These are phyloP conservation scores for Drosophila peninsularis DNA, from an alignment of 2,888 invertebrate species.

Conservation along the genomic window DNA sequence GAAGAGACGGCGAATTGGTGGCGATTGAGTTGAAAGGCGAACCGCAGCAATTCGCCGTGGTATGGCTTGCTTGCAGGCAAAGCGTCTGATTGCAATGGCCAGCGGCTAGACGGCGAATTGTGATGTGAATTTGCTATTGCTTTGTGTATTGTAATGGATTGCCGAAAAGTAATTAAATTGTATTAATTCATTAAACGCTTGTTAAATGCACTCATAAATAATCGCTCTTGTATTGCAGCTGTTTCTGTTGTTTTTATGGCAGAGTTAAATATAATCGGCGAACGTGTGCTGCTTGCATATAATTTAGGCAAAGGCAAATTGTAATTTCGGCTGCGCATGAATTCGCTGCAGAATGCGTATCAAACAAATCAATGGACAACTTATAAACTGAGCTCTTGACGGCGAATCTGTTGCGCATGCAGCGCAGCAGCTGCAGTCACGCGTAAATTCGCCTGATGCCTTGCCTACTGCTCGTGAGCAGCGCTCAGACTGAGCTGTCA, in stretches of 20 bases:
- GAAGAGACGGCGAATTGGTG: constrained; percentile 14
- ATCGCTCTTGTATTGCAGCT: neutral
- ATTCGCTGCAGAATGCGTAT: neutral
- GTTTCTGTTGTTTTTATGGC: neutral
- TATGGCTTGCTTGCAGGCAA: neutral
- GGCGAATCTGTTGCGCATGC: neutral
- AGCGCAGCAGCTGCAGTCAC: constrained; percentile 9
- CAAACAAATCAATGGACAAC: neutral
- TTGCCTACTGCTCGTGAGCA: neutral
- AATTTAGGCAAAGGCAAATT: neutral
- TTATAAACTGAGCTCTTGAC: neutral
- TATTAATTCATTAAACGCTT: neutral
- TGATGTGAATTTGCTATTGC: neutral
- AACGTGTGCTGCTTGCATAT: neutral
- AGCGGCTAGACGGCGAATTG: neutral
- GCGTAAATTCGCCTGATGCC: neutral
- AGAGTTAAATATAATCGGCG: neutral
- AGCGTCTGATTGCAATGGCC: neutral
- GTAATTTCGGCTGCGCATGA: neutral
- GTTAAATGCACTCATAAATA: neutral
- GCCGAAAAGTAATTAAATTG: neutral
- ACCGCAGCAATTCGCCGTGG: constrained; percentile 43
- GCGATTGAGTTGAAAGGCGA: constrained; percentile 7
- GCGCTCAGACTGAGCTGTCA: too few relatives aligned
- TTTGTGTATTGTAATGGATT: neutral